Evolutionary conservation across 2,797 vertebrate species (phyloP).

Genomic region (Clarias platycephalus): DNA sequence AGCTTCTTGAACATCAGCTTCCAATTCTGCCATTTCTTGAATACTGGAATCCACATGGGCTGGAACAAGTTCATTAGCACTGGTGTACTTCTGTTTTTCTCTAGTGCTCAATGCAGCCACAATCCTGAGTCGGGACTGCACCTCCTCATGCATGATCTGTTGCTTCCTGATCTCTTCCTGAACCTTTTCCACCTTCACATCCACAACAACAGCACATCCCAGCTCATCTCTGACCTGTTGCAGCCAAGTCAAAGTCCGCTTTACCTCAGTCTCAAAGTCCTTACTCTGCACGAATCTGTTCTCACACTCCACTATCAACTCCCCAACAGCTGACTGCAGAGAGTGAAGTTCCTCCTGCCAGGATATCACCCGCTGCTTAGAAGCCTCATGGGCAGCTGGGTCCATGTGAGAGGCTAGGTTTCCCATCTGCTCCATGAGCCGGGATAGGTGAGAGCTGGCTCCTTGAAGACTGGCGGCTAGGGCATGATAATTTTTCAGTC

Average conservation of each 20-base stretch:
- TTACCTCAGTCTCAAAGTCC: slow-evolving; percentile 94
- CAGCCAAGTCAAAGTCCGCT: slow-evolving; percentile 87
- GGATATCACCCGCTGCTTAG: slow-evolving; percentile 77
- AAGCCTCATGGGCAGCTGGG: slow-evolving; percentile 75
- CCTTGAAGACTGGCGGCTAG: slow-evolving; percentile 89
- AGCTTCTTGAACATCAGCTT: slow-evolving; percentile 84
- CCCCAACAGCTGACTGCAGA: slow-evolving; percentile 80
- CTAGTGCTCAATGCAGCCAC: slow-evolving; percentile 88
- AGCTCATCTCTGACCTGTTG: slow-evolving; percentile 84
- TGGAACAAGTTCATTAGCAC: slow-evolving; percentile 89
- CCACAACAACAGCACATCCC: slow-evolving; percentile 77
- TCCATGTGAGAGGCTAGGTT: slow-evolving; percentile 84
- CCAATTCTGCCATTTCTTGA: slow-evolving; percentile 85
- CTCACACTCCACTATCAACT: slow-evolving; percentile 88
- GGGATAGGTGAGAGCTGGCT: slow-evolving; percentile 81
- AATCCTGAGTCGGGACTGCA: slow-evolving; percentile 91
- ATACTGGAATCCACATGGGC: slow-evolving; percentile 83
- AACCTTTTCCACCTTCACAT: slow-evolving; percentile 85
- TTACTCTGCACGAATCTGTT: slow-evolving; percentile 90
- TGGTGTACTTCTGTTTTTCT: slow-evolving; percentile 85
- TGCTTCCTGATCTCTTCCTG: slow-evolving; percentile 95
- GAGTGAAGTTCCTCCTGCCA: slow-evolving; percentile 90
- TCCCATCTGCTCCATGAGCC: slow-evolving; percentile 86
- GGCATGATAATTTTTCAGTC: slow-evolving; percentile 89
- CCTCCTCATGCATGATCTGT: slow-evolving; percentile 95